These are phyloP conservation scores for Megastigmus dorsalis DNA, from an alignment of 2,888 invertebrate species.

Conservation along the genomic window DNA sequence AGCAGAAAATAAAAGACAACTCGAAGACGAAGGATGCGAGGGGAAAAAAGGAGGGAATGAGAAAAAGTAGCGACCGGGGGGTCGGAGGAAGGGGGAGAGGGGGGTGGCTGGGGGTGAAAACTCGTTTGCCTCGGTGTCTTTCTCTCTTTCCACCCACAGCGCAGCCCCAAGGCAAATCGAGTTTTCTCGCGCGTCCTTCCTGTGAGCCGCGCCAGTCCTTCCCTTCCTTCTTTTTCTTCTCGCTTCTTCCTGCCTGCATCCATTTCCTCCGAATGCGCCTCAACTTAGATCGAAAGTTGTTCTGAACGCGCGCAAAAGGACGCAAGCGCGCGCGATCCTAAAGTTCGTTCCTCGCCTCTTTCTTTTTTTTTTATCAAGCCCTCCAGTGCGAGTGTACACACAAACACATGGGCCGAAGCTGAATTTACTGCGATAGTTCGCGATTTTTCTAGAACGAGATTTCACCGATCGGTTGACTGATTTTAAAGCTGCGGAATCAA, in stretches of 20 bases:
- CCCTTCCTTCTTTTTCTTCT: neutral
- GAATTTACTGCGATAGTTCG: neutral
- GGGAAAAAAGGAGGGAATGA: too few relatives aligned
- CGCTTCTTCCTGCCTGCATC: conserved; percentile 6
- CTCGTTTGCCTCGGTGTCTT: conserved; percentile 14
- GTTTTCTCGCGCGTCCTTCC: too few relatives aligned
- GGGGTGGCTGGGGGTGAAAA: too few relatives aligned
- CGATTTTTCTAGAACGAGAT: neutral
- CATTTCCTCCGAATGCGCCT: neutral
- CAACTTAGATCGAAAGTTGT: conserved; percentile 39
- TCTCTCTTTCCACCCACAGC: too few relatives aligned
- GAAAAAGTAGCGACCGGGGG: too few relatives aligned
- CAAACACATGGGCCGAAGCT: neutral
- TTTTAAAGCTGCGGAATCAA: neutral
- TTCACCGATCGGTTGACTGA: neutral
- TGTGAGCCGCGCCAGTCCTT: too few relatives aligned
- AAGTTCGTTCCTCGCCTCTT: conserved; percentile 22
- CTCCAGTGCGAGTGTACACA: neutral
- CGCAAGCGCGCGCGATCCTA: too few relatives aligned
- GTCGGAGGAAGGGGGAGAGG: too few relatives aligned
- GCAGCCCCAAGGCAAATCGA: conserved; percentile 33
- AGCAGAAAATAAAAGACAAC: too few relatives aligned
- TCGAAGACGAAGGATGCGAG: too few relatives aligned
- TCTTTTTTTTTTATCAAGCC: conserved; percentile 10
- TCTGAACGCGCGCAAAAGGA: neutral